Conservation (phyloP, 2,888 invertebrate species). For the Ecliptopera silaceata region DNA sequence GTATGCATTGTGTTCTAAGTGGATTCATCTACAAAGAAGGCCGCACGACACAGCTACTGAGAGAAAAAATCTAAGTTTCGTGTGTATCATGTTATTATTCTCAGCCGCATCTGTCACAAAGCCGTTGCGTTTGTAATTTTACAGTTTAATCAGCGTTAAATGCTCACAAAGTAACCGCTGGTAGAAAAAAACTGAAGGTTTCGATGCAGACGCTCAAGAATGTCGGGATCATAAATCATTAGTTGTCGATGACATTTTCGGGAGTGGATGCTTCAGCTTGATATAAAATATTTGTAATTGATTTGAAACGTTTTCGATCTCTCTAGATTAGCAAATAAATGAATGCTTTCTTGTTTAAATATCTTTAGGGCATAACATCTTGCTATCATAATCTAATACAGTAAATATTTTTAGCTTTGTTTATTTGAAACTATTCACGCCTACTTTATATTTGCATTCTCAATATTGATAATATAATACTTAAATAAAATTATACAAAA, state of each 20-base stretch:
- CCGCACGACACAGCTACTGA: slow-evolving; percentile 72
- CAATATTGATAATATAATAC: too few relatives aligned
- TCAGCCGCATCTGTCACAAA: slow-evolving; percentile 80
- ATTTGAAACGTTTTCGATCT: slow-evolving; percentile 9
- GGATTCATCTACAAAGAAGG: slow-evolving; percentile 74
- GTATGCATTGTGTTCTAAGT: slow-evolving; percentile 75
- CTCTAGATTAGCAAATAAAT: slow-evolving; percentile 6
- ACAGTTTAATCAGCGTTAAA: slow-evolving; percentile 84
- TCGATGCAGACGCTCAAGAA: slow-evolving; percentile 61
- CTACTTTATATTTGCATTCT: too few relatives aligned
- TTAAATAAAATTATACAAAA: too few relatives aligned
- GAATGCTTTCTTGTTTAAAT: background rate
- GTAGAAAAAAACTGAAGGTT: slow-evolving; percentile 59
- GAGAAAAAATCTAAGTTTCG: slow-evolving; percentile 45
- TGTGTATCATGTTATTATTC: slow-evolving; percentile 80
- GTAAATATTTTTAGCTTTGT: too few relatives aligned
- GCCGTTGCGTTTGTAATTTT: slow-evolving; percentile 77
- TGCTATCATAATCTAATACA: too few relatives aligned
- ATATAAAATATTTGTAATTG: slow-evolving; percentile 28
- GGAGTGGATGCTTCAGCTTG: slow-evolving; percentile 37
- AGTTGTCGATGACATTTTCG: slow-evolving; percentile 59
- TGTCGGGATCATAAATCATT: slow-evolving; percentile 73
- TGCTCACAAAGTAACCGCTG: slow-evolving; percentile 72
- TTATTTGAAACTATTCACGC: too few relatives aligned
- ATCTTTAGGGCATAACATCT: background rate